Evolutionary conservation across 1,140 invertebrate genomes (phyloP), one percentile per base, ranked within the genome.

Genomic region (Tetragonula clypearis): DNA sequence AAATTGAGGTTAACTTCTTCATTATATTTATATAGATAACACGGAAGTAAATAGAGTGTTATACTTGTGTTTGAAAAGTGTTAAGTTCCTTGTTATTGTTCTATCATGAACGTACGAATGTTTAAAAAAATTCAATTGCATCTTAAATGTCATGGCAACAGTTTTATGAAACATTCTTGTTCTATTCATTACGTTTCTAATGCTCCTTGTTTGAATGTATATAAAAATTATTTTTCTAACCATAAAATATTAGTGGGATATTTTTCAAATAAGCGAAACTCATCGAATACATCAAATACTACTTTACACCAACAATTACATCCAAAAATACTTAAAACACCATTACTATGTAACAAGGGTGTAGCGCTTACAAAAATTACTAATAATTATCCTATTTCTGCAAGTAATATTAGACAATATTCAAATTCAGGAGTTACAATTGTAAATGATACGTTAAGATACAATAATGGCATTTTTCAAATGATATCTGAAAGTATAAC

Each of bases 401-500:
- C 56, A 41, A 86, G 72, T 26, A 58, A 17, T 53, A 12, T 73
- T 62, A 87, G 82, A 26, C n/a, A 68, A 26, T n/a, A 81, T 85
- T 74, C 77, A 23, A 65, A 15, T 76, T 0, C 8, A 53, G 4
- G n/a, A 58, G 5, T 12, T 58, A 0, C 9, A 6, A 2, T 66
- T 66, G 1, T 85, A 81, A n/a, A 15, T 56, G 5, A 74, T 17
- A 21, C 5, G 19, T 23, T 41, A 19, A 21, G 9, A n/a, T 87
- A 88, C n/a, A 85, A 69, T 9, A 66, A 9, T 71, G 66, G 78
- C 0, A 60, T 88, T 11, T 79, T 85, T 2, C 66, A 76, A 81
- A 62, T 11, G 21, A 56, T 95, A 97, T 96, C 97, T 2, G 96
- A 97, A 87, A 97, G 97, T 92, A 93, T 94, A 79, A 95, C 96